Base-by-base conservation (phyloP, 2,797 vertebrate species). In the Apodemus agrarius region DNA sequence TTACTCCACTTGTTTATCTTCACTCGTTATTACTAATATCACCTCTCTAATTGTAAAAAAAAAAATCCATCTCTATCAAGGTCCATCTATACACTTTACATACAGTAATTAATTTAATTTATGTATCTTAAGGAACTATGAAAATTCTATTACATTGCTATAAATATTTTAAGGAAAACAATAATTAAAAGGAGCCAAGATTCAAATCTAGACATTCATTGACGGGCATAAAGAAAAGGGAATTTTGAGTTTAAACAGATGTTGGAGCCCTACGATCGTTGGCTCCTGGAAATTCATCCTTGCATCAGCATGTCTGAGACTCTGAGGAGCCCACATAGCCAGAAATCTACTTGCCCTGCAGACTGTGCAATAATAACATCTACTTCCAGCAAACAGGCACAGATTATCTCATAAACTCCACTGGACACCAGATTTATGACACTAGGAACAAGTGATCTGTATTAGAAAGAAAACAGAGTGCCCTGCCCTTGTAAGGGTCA, bases 401-500 rank as follows among this genome's bases (percentile, higher is more conserved):
- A 89, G 19, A 78, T 65, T 86, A n/a, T 72, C 69, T 31, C 75
- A 37, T 57, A 94, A 65, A 95, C 79, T 69, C 79, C 75, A 54
- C 12, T 19, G 8, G 29, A 79, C 9, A 83, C 61, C 22, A 65
- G 29, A 43, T 22, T 37, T 89, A 46, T 37, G 37, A 90, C n/a
- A 94, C 24, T 43, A 43, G 31, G 49, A 80, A 17, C 57, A 31
- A 83, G n/a, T 37, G 89, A 95, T 84, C 90, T 81, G 76, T 63
- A 69, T 29, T 57, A 95, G 59, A 79, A 54, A 21, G n/a, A 67
- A 95, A 84, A 74, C 54, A 93, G 72, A 52, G 61, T 16, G 80
- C 22, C 92, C 86, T 95, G 40, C 89, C 93, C 79, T 93, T 43
- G 0, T 19, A 76, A 91, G 59, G 75, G 67, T 91, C 92, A 95